Evolutionary conservation across 2,888 invertebrate species (phyloP).

Genomic region (Eupithecia subumbrata): DNA sequence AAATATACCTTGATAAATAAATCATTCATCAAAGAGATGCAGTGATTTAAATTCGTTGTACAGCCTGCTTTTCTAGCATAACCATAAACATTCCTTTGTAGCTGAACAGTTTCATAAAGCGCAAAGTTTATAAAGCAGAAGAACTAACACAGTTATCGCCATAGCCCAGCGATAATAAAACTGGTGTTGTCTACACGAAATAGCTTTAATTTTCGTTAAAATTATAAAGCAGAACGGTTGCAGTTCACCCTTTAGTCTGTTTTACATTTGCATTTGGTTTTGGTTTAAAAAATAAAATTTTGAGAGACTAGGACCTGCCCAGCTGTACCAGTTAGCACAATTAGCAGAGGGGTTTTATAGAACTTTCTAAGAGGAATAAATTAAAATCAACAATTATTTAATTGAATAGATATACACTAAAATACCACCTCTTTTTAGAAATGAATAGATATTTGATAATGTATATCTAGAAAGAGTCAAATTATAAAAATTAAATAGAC

Average conservation of each 20-base stretch:
- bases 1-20: too few species aligned
- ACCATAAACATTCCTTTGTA: background rate
- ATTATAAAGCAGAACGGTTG: slow-evolving; percentile 8
- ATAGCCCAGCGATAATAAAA: background rate
- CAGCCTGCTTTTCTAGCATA: background rate
- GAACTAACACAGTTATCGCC: background rate
- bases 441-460: too few species aligned
- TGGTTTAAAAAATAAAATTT: background rate
- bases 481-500: too few species aligned
- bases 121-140: background rate
- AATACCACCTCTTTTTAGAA: too few species aligned
- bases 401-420: too few species aligned
- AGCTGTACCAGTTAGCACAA: too few species aligned
- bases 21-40: too few species aligned
- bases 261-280: background rate
- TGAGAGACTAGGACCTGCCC: background rate
- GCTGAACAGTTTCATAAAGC: background rate
- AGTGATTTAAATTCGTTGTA: background rate
- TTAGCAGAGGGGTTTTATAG: background rate
- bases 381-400: too few species aligned
- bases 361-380: background rate
- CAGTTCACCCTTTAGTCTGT: background rate
- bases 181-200: background rate
- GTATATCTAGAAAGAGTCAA: too few species aligned
- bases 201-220: background rate